phyloP scores from a whole-genome alignment of 1,140 invertebrate genomes.

The Helicoverpa zea region DNA sequence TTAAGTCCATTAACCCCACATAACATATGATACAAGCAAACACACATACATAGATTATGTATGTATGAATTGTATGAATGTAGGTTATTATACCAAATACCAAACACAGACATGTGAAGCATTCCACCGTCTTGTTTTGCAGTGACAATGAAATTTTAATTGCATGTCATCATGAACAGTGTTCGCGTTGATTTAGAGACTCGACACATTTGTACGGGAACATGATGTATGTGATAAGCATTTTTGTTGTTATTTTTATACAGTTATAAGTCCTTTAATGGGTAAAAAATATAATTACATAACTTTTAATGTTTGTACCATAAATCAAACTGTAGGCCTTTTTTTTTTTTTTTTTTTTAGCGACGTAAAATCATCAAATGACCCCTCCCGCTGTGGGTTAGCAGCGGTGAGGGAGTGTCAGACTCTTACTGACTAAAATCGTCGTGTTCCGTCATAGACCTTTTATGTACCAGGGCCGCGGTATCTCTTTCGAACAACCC shows the following conservation, averaged over 20 bases:
- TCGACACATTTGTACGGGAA: background rate
- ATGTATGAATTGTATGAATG: background rate
- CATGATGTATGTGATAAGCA: background rate
- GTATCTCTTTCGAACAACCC: too few relatives aligned
- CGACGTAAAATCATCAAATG: too few relatives aligned
- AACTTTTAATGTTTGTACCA: too few relatives aligned
- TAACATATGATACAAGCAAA: background rate
- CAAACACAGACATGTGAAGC: background rate
- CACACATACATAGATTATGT: background rate
- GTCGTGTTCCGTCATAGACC: too few relatives aligned
- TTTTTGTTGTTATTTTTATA: background rate
- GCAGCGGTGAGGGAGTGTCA: too few relatives aligned
- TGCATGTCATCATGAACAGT: conserved; percentile 10
- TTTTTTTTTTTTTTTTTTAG: too few relatives aligned
- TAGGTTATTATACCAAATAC: conserved; percentile 13
- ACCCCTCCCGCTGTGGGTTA: too few relatives aligned
- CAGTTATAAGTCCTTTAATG: too few relatives aligned
- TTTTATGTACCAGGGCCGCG: too few relatives aligned
- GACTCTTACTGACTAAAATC: too few relatives aligned
- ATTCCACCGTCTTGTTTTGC: background rate
- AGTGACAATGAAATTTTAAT: conserved; percentile 31
- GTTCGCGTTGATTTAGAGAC: conserved; percentile 1
- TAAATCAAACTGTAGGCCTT: too few relatives aligned
- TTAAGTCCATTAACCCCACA: background rate
- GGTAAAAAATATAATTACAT: too few relatives aligned